A percentile compares a stretch with the other conserved stretches of the same genome.
phyloP scores from a whole-genome alignment of 2,797 vertebrate genomes.

The Trichosurus vulpecula region DNA sequence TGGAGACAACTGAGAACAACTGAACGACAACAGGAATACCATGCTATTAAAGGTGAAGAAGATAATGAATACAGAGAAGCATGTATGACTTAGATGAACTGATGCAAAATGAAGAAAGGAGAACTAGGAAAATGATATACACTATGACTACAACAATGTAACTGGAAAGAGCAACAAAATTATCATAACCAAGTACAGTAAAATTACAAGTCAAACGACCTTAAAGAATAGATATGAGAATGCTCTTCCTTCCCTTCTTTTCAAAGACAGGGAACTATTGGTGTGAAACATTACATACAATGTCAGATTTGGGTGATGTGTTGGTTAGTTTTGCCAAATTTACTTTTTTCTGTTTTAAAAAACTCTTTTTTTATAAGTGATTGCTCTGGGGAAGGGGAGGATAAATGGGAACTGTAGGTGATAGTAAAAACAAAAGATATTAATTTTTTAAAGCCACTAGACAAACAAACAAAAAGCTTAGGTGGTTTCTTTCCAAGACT shows the following conservation, averaged over 20 bases:
- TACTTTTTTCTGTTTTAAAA: not conserved
- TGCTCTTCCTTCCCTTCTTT: not conserved
- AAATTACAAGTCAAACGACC: not conserved
- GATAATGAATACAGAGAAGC: not conserved
- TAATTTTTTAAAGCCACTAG: not conserved
- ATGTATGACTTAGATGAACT: not conserved
- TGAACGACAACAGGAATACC: not conserved
- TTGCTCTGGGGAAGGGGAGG: not conserved
- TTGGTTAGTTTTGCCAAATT: not conserved
- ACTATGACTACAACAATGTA: not conserved
- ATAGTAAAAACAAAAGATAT: not conserved
- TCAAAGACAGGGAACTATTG: not conserved
- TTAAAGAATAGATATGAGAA: not conserved
- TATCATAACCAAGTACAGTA: not conserved
- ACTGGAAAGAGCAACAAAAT: not conserved
- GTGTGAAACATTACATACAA: not conserved
- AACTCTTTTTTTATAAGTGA: not conserved
- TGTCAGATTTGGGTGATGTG: not conserved
- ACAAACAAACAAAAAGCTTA: not conserved
- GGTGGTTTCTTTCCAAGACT: not conserved
- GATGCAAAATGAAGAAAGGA: not conserved
- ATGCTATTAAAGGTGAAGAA: not conserved
- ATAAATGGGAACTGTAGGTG: not conserved
- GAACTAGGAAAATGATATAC: not conserved
- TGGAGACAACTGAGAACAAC: not conserved